These are phyloP conservation scores for Crotalus viridis DNA, from an alignment of 2,113 vertebrate species.

Conservation along the genomic window DNA sequence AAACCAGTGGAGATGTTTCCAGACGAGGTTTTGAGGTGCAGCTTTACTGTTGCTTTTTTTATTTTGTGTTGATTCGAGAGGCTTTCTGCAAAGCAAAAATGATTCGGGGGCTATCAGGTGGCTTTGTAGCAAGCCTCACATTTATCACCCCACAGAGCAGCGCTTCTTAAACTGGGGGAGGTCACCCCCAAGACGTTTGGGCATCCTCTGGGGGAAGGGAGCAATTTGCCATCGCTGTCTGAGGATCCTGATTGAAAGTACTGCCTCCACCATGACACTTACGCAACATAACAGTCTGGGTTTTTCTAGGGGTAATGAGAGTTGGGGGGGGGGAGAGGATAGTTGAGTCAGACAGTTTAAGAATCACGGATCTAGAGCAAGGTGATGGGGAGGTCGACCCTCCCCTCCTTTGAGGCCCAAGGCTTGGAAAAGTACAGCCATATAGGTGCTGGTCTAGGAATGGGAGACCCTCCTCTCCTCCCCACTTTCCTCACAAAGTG, in stretches of 20 bases:
- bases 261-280: not conserved
- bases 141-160: not conserved
- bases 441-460: not conserved
- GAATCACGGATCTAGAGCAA: not conserved
- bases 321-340: not conserved
- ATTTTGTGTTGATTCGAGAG: not conserved
- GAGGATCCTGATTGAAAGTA: not conserved
- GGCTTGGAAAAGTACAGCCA: not conserved
- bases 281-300: not conserved
- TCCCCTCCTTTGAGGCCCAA: not conserved
- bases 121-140: not conserved
- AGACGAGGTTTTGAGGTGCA: not conserved
- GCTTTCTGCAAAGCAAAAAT: not conserved
- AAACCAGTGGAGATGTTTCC: not conserved
- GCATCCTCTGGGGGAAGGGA: not conserved
- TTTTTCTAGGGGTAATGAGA: not conserved
- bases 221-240: not conserved
- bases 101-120: not conserved
- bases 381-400: not conserved
- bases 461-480: not conserved
- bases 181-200: not conserved
- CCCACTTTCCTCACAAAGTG: not conserved
- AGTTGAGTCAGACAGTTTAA: not conserved
- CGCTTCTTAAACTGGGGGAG: not conserved
- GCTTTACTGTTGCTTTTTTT: not conserved